Evolutionary conservation across 2,113 vertebrate species (phyloP), one percentile per base, ranked within the genome.

Genomic region (Melanerpes aurifrons): DNA sequence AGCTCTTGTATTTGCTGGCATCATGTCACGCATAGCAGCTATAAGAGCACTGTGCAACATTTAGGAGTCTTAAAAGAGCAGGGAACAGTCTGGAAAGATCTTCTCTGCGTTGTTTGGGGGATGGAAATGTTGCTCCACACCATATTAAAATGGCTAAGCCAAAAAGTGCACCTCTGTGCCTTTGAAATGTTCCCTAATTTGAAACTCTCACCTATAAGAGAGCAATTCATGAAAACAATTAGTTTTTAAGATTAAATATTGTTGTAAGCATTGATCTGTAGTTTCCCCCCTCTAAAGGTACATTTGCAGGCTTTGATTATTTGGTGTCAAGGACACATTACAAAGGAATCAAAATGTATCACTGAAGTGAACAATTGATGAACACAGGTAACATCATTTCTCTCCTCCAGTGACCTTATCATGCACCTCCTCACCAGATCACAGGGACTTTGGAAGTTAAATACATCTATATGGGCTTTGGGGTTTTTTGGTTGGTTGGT

Each of bases 1-100:
- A 67, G 63, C 93, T 93, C 90, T 92, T 96, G 95, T 95, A 95
- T 96, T 94, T 93, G 69, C 86, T 97, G 95, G 95, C 88, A 43
- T 88, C 11, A 2, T 19, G 40, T 32, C 58, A 58, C 59, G 84
- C 4, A 0, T 28, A 86, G 87, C 80, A 78, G 57, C 71, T 84
- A 32, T 29, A 74, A 58, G 86, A 84, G 87, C 45, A 35, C 58
- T 61, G 57, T 43, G 45, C 48, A 89, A 53, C 57, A 48, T 87
- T 71, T 86, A 76, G 82, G 62, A 74, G 91, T 58, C 70, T 77
- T 48, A 80, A 96, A 82, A 87, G 56, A 87, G 75, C 73, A 87
- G 61, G n/a, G n/a, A 87, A 79, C 35, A 68, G 54, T 56, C 54
- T 93, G 78, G 78, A 91, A 82, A 79, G 93, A 68, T 73, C 69